These are phyloP conservation scores for Schizotus pectinicornis DNA, from an alignment of 2,888 invertebrate genomes.

Conservation along the genomic window DNA sequence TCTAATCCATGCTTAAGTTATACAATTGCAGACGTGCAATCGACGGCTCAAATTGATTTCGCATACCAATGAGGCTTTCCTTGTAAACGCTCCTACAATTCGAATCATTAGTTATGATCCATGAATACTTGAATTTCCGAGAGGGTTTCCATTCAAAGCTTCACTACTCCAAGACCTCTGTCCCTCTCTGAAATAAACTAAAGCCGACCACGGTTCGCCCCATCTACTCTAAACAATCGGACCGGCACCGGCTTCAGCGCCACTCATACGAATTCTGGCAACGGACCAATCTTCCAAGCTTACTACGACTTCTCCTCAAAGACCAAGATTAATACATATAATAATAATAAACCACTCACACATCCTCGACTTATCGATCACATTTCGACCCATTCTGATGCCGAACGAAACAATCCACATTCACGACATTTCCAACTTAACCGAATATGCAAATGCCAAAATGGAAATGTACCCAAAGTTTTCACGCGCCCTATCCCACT, in stretches of 20 bases:
- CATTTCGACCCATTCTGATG: too few species aligned
- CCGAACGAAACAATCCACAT: too few species aligned
- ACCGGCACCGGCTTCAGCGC: constrained; percentile 6
- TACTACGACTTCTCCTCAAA: constrained; percentile 5
- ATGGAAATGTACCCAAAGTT: too few species aligned
- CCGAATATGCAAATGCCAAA: too few species aligned
- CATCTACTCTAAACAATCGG: constrained; percentile 26
- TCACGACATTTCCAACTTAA: too few species aligned
- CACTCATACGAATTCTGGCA: constrained; percentile 26
- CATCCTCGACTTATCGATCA: neutral
- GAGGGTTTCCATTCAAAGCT: constrained; percentile 23
- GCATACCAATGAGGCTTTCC: constrained; percentile 21
- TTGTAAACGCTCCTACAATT: constrained; percentile 20
- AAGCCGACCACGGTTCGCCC: constrained; percentile 16
- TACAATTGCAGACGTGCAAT: constrained; percentile 26
- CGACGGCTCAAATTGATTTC: constrained; percentile 25
- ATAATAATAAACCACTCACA: constrained; percentile 20
- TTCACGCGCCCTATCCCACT: too few species aligned
- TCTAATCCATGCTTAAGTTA: constrained; percentile 21
- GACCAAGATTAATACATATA: constrained; percentile 18
- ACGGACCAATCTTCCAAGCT: constrained; percentile 1
- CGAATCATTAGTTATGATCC: constrained; percentile 26
- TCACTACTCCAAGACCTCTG: constrained; percentile 23
- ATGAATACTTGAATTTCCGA: constrained; percentile 19
- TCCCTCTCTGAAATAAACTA: constrained; percentile 26